Conservation (phyloP, 2,113 vertebrate genomes). For the Thalassoma bifasciatum region DNA sequence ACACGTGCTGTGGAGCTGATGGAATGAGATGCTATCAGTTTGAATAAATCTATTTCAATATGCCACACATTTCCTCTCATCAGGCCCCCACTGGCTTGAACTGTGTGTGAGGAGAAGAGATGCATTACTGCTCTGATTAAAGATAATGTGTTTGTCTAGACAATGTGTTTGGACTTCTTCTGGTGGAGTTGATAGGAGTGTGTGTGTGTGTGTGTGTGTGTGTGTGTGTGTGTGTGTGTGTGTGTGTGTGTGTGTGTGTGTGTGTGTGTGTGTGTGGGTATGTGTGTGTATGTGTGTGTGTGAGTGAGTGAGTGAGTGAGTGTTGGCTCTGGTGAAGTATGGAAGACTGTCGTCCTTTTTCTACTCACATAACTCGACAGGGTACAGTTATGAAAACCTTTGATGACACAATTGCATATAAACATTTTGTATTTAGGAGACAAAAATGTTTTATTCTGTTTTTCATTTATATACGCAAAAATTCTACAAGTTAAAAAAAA, state of each 20-base stretch:
- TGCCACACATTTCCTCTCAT: conserved; percentile 58
- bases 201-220: not conserved
- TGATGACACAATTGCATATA: too few relatives aligned
- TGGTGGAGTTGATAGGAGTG: conserved; percentile 21
- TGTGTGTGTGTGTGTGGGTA: too few relatives aligned
- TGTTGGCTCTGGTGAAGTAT: conserved; percentile 12
- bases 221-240: conserved; percentile 9
- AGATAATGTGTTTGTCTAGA: conserved; percentile 71
- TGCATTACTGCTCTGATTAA: conserved; percentile 66
- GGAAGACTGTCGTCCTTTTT: conserved; percentile 16
- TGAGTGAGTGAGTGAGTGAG: too few relatives aligned
- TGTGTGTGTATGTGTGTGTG: too few relatives aligned
- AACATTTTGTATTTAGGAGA: too few relatives aligned
- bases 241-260: conserved; percentile 5
- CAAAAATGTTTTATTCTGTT: too few relatives aligned
- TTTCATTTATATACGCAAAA: too few relatives aligned
- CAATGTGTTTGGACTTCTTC: conserved; percentile 49
- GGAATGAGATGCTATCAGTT: conserved; percentile 71
- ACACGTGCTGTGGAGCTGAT: conserved; percentile 61
- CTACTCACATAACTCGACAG: conserved; percentile 3
- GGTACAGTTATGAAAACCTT: not conserved
- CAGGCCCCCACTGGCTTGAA: conserved; percentile 61
- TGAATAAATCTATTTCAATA: conserved; percentile 78
- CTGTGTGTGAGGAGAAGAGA: conserved; percentile 65
- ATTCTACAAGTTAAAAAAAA: too few relatives aligned